A percentile compares a stretch with the other conserved stretches of the same genome.
Conservation (phyloP, 2,888 invertebrate species). For the Euzetes globulus region DNA sequence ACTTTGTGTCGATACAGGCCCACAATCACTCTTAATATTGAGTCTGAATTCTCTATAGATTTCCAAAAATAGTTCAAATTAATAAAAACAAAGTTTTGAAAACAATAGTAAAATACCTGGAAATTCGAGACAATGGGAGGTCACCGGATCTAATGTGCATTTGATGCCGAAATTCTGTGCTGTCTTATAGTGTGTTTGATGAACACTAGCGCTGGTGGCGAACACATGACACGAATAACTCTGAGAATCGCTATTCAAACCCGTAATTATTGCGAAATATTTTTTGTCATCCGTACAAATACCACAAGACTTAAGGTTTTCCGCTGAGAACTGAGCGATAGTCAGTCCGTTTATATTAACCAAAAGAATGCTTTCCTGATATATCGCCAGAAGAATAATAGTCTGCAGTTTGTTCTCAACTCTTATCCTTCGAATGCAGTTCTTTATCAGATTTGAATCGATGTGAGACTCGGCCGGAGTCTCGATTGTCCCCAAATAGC, state of each 20-base stretch:
- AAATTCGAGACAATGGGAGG: constrained; percentile 69
- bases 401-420: constrained; percentile 74
- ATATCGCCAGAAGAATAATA: constrained; percentile 73
- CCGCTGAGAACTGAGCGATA: constrained; percentile 77
- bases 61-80: neutral
- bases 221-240: constrained; percentile 87
- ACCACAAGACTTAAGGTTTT: constrained; percentile 77
- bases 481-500: constrained; percentile 91
- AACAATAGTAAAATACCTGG: constrained; percentile 53
- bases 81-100: neutral
- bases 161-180: constrained; percentile 74
- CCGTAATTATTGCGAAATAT: constrained; percentile 86
- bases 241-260: constrained; percentile 43
- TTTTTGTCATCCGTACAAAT: constrained; percentile 81
- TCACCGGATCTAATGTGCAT: constrained; percentile 57
- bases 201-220: constrained; percentile 74
- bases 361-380: constrained; percentile 67
- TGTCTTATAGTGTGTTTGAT: constrained; percentile 67
- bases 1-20: constrained; percentile 50
- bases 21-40: constrained; percentile 55
- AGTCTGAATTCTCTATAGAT: constrained; percentile 57
- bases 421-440: constrained; percentile 76
- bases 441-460: constrained; percentile 59
- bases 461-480: constrained; percentile 59
- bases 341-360: constrained; percentile 69